phyloP scores from a whole-genome alignment of 2,888 invertebrate species.

The Sericinus montela region DNA sequence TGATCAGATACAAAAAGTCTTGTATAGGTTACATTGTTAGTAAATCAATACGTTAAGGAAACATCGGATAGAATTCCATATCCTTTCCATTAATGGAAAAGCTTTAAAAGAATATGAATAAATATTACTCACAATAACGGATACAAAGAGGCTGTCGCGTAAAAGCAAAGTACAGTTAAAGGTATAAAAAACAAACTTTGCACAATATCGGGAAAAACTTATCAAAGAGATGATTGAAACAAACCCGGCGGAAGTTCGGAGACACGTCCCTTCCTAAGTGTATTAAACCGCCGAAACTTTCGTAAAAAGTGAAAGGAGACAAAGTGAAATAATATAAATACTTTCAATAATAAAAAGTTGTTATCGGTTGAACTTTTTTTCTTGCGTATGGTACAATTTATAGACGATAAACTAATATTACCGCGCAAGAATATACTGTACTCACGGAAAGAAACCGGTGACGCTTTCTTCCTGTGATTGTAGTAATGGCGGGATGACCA shows the following conservation, averaged over 20 bases:
- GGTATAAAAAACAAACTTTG: slow-evolving; percentile 44
- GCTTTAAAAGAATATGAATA: slow-evolving; percentile 11
- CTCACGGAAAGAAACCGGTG: slow-evolving; percentile 12
- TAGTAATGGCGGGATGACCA: too few species aligned
- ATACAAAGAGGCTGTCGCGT: slow-evolving; percentile 22
- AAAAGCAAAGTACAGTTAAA: slow-evolving; percentile 33
- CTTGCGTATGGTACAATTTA: slow-evolving; percentile 30
- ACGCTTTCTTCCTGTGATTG: slow-evolving; percentile 15
- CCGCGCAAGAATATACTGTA: neutral
- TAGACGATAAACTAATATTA: neutral
- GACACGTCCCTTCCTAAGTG: slow-evolving; percentile 67
- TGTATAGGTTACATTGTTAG: too few species aligned
- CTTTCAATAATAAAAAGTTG: slow-evolving; percentile 75
- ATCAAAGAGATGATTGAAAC: slow-evolving; percentile 68
- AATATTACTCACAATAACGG: slow-evolving; percentile 10
- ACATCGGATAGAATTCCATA: neutral
- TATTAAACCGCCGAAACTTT: slow-evolving; percentile 69
- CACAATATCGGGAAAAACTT: slow-evolving; percentile 45
- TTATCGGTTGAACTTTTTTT: slow-evolving; percentile 45
- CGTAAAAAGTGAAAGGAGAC: slow-evolving; percentile 62
- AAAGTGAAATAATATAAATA: slow-evolving; percentile 75
- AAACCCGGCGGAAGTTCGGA: slow-evolving; percentile 48
- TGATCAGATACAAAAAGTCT: too few species aligned
- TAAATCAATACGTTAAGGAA: neutral
- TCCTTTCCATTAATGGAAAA: neutral